Percentiles rank a stretch among this genome's conserved stretches.
These are phyloP conservation scores for Pituophis catenifer DNA, from an alignment of 2,113 vertebrate species.

Conservation along the genomic window DNA sequence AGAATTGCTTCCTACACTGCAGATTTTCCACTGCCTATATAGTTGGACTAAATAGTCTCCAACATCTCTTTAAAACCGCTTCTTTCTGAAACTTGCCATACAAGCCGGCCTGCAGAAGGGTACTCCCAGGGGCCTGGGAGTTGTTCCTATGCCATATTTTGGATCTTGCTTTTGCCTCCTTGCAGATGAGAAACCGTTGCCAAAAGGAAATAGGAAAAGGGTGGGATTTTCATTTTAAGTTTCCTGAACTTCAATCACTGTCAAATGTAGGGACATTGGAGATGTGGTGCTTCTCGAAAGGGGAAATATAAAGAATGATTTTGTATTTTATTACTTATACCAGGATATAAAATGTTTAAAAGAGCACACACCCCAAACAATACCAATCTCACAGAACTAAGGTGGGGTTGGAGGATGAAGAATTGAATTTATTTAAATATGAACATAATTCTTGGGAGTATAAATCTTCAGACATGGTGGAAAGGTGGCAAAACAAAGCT, in stretches of 20 bases:
- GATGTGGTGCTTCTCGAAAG: conserved; percentile 16
- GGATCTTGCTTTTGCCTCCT: conserved; percentile 23
- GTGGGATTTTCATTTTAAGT: conserved; percentile 30
- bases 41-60: background rate
- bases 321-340: conserved; percentile 40
- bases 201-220: conserved; percentile 44
- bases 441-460: conserved; percentile 12
- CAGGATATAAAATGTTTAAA: conserved; percentile 22
- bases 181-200: conserved; percentile 28
- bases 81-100: background rate
- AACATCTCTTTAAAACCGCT: background rate
- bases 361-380: background rate
- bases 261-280: conserved; percentile 32
- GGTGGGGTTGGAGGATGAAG: background rate
- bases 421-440: conserved; percentile 33
- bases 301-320: conserved; percentile 33
- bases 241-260: conserved; percentile 26
- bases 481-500: conserved; percentile 47
- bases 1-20: background rate
- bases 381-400: conserved; percentile 21
- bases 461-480: conserved; percentile 30
- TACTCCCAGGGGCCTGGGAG: background rate
- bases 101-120: conserved; percentile 7
- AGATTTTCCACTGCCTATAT: background rate
- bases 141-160: conserved; percentile 44